Evolutionary conservation across 2,888 invertebrate species (phyloP).

Genomic region (Axea sp.): DNA sequence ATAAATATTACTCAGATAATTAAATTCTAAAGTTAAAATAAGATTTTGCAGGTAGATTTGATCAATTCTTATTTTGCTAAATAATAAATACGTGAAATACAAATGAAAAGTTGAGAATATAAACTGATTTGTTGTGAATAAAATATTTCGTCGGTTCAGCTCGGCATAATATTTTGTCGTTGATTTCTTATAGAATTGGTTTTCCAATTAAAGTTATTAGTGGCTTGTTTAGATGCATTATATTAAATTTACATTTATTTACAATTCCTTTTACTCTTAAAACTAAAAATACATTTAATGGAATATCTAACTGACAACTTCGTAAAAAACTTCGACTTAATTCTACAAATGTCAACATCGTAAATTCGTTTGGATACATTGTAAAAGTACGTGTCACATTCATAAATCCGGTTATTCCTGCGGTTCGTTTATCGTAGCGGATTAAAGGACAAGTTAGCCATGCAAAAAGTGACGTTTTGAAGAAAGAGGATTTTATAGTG

Average conservation of each 20-base stretch:
- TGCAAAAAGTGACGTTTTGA: slow-evolving; percentile 60
- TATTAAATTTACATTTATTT: background rate
- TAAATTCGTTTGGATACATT: slow-evolving; percentile 53
- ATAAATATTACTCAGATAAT: no score
- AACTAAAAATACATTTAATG: slow-evolving; percentile 29
- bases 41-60: no score
- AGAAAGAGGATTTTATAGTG: slow-evolving; percentile 52
- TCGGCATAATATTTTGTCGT: background rate
- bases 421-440: slow-evolving; percentile 57
- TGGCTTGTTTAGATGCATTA: background rate
- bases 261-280: background rate
- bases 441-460: slow-evolving; percentile 57
- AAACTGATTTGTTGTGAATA: background rate
- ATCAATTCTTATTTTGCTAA: no score
- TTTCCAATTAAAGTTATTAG: slow-evolving; percentile 1
- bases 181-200: background rate
- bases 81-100: background rate
- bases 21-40: no score
- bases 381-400: slow-evolving; percentile 54
- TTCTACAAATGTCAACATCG: slow-evolving; percentile 50
- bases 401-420: slow-evolving; percentile 49
- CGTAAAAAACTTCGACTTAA: slow-evolving; percentile 47
- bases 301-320: slow-evolving; percentile 16
- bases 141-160: background rate
- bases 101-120: background rate